A percentile compares a stretch with the other conserved stretches of the same genome.
Evolutionary conservation across 2,113 vertebrate species (phyloP).

Genomic region (Cepphus grylle): DNA sequence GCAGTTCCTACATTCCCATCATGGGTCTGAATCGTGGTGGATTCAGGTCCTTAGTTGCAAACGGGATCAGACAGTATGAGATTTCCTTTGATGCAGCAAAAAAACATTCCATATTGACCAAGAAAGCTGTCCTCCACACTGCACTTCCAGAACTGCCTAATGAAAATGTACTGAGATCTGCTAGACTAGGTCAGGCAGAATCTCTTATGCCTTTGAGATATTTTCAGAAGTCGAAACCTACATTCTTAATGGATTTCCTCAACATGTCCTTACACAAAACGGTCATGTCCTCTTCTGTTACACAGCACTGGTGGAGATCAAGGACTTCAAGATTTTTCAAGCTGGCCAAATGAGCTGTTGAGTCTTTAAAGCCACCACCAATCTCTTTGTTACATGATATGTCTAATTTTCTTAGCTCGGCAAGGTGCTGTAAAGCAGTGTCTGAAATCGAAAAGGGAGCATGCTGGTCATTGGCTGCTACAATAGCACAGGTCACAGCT

Average conservation of each 20-base stretch:
- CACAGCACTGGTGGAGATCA: slow-evolving; percentile 81
- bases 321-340: slow-evolving; percentile 78
- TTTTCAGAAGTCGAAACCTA: not conserved
- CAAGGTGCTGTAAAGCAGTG: slow-evolving; percentile 69
- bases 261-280: slow-evolving; percentile 73
- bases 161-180: not conserved
- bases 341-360: slow-evolving; percentile 66
- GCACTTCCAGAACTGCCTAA: not conserved
- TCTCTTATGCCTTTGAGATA: not conserved
- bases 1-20: not conserved
- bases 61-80: not conserved
- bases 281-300: slow-evolving; percentile 74
- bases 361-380: slow-evolving; percentile 74
- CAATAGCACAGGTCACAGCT: not conserved
- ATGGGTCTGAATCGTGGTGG: not conserved
- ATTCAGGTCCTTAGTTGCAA: not conserved
- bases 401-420: slow-evolving; percentile 77
- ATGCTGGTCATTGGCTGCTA: not conserved
- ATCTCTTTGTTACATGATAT: slow-evolving; percentile 83
- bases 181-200: not conserved
- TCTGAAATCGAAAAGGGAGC: slow-evolving; percentile 66
- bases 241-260: not conserved
- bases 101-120: not conserved
- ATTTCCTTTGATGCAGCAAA: not conserved
- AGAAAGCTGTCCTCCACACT: not conserved